Evolutionary conservation across 2,888 invertebrate genomes (phyloP).

Genomic region (Tetranychus piercei): DNA sequence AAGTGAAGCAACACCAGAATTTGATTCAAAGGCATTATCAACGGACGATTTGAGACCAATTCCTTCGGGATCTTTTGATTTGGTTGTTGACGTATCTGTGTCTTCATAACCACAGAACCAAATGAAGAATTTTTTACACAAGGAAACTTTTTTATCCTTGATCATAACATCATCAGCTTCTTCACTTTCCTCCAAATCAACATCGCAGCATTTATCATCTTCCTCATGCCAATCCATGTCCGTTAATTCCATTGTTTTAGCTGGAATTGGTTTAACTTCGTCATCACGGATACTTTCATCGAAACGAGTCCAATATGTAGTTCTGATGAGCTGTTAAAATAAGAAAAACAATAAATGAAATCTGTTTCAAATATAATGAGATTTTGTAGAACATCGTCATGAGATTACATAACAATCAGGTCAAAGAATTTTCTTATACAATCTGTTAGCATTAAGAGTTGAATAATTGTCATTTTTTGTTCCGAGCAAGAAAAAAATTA

Average conservation of each 20-base stretch:
- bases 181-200: conserved; percentile 21
- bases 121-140: conserved; percentile 17
- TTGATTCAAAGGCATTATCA: conserved; percentile 9
- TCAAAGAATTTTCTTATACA: neutral
- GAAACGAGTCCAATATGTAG: conserved; percentile 31
- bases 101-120: conserved; percentile 30
- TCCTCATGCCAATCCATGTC: conserved; percentile 12
- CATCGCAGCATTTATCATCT: conserved; percentile 21
- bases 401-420: neutral
- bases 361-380: neutral
- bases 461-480: neutral
- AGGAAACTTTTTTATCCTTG: conserved; percentile 9
- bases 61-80: conserved; percentile 18
- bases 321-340: conserved; percentile 29
- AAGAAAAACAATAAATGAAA: neutral
- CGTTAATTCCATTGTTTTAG: neutral
- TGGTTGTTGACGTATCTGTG: conserved; percentile 6
- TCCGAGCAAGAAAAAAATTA: neutral
- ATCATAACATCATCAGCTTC: conserved; percentile 17
- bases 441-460: neutral
- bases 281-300: conserved; percentile 26
- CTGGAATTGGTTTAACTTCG: conserved; percentile 21
- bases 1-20: neutral
- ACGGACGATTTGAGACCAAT: conserved; percentile 25
- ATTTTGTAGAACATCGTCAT: neutral